A percentile compares a stretch with the other conserved stretches of the same genome.
Conservation (phyloP, 2,888 invertebrate species). For the Asteroscopus sphinx region DNA sequence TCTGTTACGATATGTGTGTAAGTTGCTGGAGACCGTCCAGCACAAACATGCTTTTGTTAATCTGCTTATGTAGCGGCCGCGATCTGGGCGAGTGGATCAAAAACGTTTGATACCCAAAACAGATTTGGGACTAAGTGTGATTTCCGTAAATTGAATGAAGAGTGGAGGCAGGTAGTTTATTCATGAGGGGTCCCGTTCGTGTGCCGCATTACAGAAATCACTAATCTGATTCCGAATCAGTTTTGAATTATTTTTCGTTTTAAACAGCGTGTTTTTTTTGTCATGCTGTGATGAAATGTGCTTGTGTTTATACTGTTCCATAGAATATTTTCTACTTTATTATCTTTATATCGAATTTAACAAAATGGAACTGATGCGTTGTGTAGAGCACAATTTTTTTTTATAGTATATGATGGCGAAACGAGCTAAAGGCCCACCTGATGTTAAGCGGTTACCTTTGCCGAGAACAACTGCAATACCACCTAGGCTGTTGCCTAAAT, state of each 20-base stretch:
- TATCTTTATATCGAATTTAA: background rate
- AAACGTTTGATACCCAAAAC: slow-evolving; percentile 63
- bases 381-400: no score
- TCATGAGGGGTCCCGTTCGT: slow-evolving; percentile 59
- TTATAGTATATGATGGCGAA: no score
- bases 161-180: slow-evolving; percentile 66
- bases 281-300: slow-evolving; percentile 2
- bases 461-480: no score
- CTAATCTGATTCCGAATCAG: slow-evolving; percentile 60
- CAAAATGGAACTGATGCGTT: background rate
- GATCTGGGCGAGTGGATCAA: slow-evolving; percentile 57
- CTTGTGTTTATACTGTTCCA: no score
- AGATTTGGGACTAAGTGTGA: slow-evolving; percentile 67
- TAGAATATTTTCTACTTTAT: background rate
- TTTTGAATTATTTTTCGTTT: slow-evolving; percentile 59
- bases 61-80: slow-evolving; percentile 65
- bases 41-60: slow-evolving; percentile 67
- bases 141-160: slow-evolving; percentile 68
- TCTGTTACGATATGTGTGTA: slow-evolving; percentile 68
- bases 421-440: no score
- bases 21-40: slow-evolving; percentile 64
- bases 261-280: slow-evolving; percentile 36
- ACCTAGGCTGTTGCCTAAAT: no score
- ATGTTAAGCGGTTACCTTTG: no score
- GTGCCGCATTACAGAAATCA: slow-evolving; percentile 55